phyloP scores from a whole-genome alignment of 2,888 invertebrate species.

The Calliopum simillimum region DNA sequence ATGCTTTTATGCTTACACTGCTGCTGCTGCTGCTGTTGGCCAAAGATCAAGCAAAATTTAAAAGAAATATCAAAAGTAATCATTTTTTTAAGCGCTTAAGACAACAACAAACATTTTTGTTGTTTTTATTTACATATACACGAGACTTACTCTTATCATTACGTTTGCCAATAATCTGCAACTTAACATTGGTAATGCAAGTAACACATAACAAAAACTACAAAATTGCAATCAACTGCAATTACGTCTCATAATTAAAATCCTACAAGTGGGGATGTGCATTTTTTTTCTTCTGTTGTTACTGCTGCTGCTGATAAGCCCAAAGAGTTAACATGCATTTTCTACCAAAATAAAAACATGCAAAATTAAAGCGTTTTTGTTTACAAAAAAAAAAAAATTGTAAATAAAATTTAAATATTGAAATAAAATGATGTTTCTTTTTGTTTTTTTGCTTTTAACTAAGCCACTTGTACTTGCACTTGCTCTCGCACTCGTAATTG shows the following conservation, averaged over 20 bases:
- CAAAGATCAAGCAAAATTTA: too few relatives aligned
- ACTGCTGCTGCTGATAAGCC: too few relatives aligned
- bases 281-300: too few relatives aligned
- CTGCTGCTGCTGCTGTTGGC: too few relatives aligned
- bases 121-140: constrained; percentile 5
- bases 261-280: too few relatives aligned
- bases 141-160: background rate
- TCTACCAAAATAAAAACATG: background rate
- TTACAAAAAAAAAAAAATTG: too few relatives aligned
- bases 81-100: too few relatives aligned
- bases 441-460: background rate
- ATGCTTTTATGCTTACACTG: too few relatives aligned
- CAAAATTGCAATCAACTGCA: constrained; percentile 8
- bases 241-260: constrained; percentile 13
- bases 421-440: constrained; percentile 14
- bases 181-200: background rate
- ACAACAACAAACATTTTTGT: constrained; percentile 4
- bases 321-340: too few relatives aligned
- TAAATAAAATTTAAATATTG: constrained; percentile 25
- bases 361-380: background rate
- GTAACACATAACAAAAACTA: background rate
- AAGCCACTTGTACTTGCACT: constrained; percentile 44
- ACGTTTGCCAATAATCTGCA: background rate
- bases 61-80: too few relatives aligned
- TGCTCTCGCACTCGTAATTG: constrained; percentile 49